A percentile compares a stretch with the other conserved stretches of the same genome.
Evolutionary conservation across 2,797 vertebrate species (phyloP).

Genomic region (Synanceia verrucosa): DNA sequence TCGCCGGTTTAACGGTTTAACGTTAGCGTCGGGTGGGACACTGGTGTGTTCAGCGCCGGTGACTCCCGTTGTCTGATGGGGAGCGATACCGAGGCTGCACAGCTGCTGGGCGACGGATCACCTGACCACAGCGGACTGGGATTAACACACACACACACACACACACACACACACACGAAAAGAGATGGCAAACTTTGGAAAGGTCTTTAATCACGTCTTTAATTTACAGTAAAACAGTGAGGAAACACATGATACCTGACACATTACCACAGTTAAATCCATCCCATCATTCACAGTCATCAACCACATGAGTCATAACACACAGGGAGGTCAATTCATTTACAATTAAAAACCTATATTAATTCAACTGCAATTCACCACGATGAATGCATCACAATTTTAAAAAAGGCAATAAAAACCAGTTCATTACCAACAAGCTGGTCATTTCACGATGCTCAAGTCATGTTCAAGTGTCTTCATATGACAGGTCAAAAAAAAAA

Average conservation of each 20-base stretch:
- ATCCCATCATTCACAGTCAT: slow-evolving; percentile 35
- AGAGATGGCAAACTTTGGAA: no score
- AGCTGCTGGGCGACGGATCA: slow-evolving; percentile 79
- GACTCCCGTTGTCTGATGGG: slow-evolving; percentile 73
- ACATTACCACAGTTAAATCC: slow-evolving; percentile 10
- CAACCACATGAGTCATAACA: not conserved
- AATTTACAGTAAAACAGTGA: slow-evolving; percentile 45
- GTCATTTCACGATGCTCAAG: slow-evolving; percentile 35
- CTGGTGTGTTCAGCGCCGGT: slow-evolving; percentile 47
- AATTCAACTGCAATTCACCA: not conserved
- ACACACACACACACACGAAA: not conserved
- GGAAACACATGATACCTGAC: not conserved
- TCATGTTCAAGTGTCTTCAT: not conserved
- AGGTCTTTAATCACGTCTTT: slow-evolving; percentile 30
- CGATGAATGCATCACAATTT: not conserved
- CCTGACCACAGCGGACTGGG: slow-evolving; percentile 74
- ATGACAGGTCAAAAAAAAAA: slow-evolving; percentile 31
- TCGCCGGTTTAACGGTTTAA: slow-evolving; percentile 16
- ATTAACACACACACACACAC: slow-evolving; percentile 25
- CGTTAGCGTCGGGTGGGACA: slow-evolving; percentile 11
- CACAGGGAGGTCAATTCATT: slow-evolving; percentile 2
- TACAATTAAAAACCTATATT: not conserved
- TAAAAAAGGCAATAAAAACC: slow-evolving; percentile 40
- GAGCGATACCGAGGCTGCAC: slow-evolving; percentile 69
- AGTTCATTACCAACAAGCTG: slow-evolving; percentile 1